Conservation (phyloP, 2,113 vertebrate species). For the Polypterus senegalus region DNA sequence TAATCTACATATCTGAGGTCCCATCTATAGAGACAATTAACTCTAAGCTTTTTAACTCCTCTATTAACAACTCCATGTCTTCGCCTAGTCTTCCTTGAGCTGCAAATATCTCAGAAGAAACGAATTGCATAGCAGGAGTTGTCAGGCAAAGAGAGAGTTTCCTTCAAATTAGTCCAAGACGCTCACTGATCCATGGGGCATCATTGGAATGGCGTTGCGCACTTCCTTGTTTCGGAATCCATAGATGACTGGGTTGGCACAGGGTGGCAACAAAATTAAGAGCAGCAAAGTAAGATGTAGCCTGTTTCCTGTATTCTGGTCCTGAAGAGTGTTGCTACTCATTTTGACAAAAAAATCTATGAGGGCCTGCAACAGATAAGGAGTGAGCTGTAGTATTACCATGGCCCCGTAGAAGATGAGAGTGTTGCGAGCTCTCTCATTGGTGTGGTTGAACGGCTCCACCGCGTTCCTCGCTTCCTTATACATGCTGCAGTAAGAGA, state of each 20-base stretch:
- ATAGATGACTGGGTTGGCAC: constrained; percentile 40
- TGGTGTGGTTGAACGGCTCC: constrained; percentile 32
- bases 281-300: constrained; percentile 30
- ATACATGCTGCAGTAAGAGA: constrained; percentile 36
- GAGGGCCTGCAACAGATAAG: constrained; percentile 24
- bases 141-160: no score
- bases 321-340: background rate
- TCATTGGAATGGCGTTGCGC: constrained; percentile 10
- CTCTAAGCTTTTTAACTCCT: no score
- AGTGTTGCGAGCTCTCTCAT: constrained; percentile 29
- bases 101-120: no score
- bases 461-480: constrained; percentile 27
- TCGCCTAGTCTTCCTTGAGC: no score
- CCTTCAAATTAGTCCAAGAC: no score
- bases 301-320: background rate
- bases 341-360: constrained; percentile 34
- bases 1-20: no score
- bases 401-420: constrained; percentile 38
- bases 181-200: no score
- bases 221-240: constrained; percentile 30
- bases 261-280: constrained; percentile 29
- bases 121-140: no score
- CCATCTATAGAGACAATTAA: no score
- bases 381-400: constrained; percentile 37
- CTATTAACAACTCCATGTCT: no score